Base-by-base conservation (phyloP, 2,888 invertebrate genomes). In the Plebejus anna region DNA sequence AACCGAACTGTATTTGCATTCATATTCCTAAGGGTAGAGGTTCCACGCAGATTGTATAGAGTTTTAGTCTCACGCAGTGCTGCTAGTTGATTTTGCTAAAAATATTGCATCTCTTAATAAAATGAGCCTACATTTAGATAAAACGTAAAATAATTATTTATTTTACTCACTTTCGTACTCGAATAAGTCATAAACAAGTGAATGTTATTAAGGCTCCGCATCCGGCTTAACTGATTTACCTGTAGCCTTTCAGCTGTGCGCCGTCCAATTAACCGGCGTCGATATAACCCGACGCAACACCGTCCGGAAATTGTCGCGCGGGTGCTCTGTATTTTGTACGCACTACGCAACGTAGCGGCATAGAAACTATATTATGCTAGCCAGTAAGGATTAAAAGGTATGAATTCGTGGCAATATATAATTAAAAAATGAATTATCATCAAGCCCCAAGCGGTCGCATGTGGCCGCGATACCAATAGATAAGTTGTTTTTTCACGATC, bases 211-310 rank as follows among this genome's bases (percentile, higher is more conserved):
- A 66, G 32, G 28, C 32, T 32, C 32, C 13, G 66, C 66, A 32
- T 66, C 66, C 66, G 32, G 66, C 66, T 66, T 66, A 66, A 66
- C 32, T 32, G 66, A 66, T 66, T 66, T 66, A 66, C 66, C 66
- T 36, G 66, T 66, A 66, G 66, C 32, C 66, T 66, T 66, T 66
- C 32, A 66, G 66, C 66, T 66, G 66, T 28, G 66, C 32, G 11
- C 66, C 16, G 61, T 13, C 66, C 66, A 66, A 66, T 66, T 66
- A 66, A 36, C 32, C 36, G 66, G 66, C 32, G 32, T 66, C 66
- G 66, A 66, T 66, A 66, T 66, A 66, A 66, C 66, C 66, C 66
- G 66, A 66, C 66, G 61, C 61, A 16, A 66, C 36, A 66, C 16
- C 66, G 32, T 5, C 66, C 32, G 66, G 66, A 66, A 36, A 66